Conservation (phyloP, 2,888 invertebrate species). For the Hoplodrina ambigua region DNA sequence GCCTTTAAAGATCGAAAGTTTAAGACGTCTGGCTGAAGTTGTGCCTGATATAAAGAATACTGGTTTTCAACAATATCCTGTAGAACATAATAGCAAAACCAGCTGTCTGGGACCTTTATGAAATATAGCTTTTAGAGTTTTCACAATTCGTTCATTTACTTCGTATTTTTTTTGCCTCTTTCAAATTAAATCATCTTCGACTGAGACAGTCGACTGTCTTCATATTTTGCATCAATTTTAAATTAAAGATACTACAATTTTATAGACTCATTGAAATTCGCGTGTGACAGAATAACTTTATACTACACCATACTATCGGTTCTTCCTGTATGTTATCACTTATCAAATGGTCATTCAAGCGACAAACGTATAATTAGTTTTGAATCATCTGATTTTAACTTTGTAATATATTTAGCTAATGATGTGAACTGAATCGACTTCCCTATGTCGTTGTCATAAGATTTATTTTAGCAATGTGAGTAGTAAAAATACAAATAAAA, state of each 20-base stretch:
- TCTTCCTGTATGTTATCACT: conserved; percentile 74
- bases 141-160: background rate
- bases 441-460: background rate
- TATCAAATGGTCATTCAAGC: conserved; percentile 59
- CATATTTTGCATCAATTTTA: background rate
- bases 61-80: too few relatives aligned
- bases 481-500: too few relatives aligned
- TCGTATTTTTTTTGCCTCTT: background rate
- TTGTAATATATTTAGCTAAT: conserved; percentile 39
- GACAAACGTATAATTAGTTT: conserved; percentile 57
- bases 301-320: conserved; percentile 63
- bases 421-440: background rate
- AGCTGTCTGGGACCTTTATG: background rate
- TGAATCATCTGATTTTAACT: conserved; percentile 58
- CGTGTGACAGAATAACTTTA: conserved; percentile 61
- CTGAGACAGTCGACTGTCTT: background rate
- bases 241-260: conserved; percentile 11
- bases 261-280: conserved; percentile 33
- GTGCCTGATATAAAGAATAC: background rate
- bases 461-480: background rate
- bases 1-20: too few relatives aligned
- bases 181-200: background rate
- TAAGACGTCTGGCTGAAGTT: too few relatives aligned
- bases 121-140: background rate
- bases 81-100: background rate